These are phyloP conservation scores for Dermatemys mawii DNA, from an alignment of 2,113 vertebrate genomes.

Conservation along the genomic window DNA sequence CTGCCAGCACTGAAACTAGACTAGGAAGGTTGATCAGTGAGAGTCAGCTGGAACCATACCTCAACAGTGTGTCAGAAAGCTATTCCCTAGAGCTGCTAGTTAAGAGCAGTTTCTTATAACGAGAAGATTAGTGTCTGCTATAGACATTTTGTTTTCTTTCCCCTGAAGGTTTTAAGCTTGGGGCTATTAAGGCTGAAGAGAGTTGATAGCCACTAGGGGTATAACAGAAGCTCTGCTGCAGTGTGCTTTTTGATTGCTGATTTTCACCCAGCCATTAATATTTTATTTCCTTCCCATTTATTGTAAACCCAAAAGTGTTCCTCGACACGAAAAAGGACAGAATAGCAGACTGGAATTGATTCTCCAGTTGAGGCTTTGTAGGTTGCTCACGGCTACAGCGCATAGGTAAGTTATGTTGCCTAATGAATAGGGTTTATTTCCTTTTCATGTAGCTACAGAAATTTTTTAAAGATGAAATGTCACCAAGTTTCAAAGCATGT, in stretches of 20 bases:
- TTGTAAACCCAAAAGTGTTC: not conserved
- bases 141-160: not conserved
- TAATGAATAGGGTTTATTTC: not conserved
- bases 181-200: slow-evolving; percentile 9
- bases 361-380: not conserved
- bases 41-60: not conserved
- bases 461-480: not conserved
- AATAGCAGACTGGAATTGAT: not conserved
- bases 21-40: not conserved
- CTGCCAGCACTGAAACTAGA: not conserved
- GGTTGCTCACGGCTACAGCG: not conserved
- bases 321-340: not conserved
- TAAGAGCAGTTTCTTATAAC: not conserved
- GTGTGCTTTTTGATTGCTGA: not conserved
- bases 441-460: not conserved
- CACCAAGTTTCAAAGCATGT: not conserved
- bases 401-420: not conserved
- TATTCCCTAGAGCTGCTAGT: not conserved
- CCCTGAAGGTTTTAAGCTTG: slow-evolving; percentile 9
- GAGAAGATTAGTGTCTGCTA: not conserved
- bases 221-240: not conserved
- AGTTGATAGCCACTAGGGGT: slow-evolving; percentile 37
- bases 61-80: not conserved
- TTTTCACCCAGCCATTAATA: not conserved
- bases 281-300: not conserved